These are phyloP conservation scores for Andrena trimmerana DNA, from an alignment of 2,888 invertebrate species.

Conservation along the genomic window DNA sequence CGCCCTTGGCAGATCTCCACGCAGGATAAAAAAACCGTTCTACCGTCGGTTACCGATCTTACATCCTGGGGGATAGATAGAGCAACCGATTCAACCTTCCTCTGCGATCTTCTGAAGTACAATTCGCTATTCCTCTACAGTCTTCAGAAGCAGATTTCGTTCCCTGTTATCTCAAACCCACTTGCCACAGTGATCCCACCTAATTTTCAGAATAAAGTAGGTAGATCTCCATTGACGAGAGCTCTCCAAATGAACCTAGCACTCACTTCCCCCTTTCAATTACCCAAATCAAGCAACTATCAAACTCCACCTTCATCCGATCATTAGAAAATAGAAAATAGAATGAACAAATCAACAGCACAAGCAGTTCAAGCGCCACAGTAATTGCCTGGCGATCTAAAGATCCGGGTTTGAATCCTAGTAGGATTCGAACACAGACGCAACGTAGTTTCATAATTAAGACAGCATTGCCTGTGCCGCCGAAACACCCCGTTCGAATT, in stretches of 20 bases:
- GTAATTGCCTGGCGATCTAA: conserved; percentile 9
- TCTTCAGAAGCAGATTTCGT: too few species aligned
- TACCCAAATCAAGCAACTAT: too few species aligned
- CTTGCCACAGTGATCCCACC: too few species aligned
- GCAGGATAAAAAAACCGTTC: conserved; percentile 14
- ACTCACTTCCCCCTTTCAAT: too few species aligned
- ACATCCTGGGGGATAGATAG: neutral
- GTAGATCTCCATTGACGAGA: too few species aligned
- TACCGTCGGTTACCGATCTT: neutral
- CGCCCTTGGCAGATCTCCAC: conserved; percentile 40
- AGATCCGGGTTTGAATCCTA: conserved; percentile 29
- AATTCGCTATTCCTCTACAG: too few species aligned
- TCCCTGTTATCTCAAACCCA: too few species aligned
- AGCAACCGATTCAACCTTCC: neutral
- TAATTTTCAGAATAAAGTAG: too few species aligned
- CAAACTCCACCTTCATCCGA: too few species aligned
- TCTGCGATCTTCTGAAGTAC: neutral
- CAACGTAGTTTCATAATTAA: conserved; percentile 28
- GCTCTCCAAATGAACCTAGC: too few species aligned
- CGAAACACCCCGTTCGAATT: conserved; percentile 35
- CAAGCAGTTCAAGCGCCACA: neutral
- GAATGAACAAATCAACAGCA: too few species aligned
- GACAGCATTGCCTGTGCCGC: conserved; percentile 24
- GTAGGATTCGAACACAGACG: neutral
- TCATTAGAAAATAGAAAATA: too few species aligned